Base-by-base conservation (phyloP, 1,140 invertebrate species). In the Drosophila hydei region DNA sequence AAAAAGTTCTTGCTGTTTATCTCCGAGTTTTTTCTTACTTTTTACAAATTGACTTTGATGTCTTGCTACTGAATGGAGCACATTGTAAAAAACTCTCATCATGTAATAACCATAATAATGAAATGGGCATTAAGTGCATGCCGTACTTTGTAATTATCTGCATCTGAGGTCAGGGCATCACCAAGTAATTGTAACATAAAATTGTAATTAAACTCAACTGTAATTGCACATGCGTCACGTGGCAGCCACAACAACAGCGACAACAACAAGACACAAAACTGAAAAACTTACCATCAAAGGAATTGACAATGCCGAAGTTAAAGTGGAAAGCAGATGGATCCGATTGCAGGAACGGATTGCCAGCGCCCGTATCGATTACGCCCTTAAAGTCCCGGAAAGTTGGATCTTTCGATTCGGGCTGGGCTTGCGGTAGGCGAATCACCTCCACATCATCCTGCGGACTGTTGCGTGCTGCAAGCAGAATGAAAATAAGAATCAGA, bases 361-460 rank as follows among this genome's bases (percentile, higher is more conserved):
- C 72, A 4, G 76, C 52, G 23, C 85, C 90, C n/a, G 90, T 91
- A 78, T 91, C 90, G 25, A 91, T 76, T 48, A 90, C 81, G 30
- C 89, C 89, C 56, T 71, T 76, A 70, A 91, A 91, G 60, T 91
- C 75, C 55, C 48, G 63, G 69, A 90, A 91, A 61, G 68, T 72
- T 27, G 85, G 27, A 48, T 79, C 85, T 23, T 43, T 42, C 16
- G 59, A 14, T 21, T 47, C 63, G 14, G 50, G 51, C 38, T 47
- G 80, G 8, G 59, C 55, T 2, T 43, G 50, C 30, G 81, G 73
- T 51, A 76, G 77, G 12, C 61, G 45, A 74, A 90, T 74, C 40
- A 89, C 72, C 59, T 91, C 89, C 33, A 72, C 85, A 74, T 91
- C 89, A 45, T 91, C 89, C 50, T 81, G 83, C 4, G 85, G 89